phyloP scores from a whole-genome alignment of 2,113 vertebrate species.

The Lophius piscatorius region DNA sequence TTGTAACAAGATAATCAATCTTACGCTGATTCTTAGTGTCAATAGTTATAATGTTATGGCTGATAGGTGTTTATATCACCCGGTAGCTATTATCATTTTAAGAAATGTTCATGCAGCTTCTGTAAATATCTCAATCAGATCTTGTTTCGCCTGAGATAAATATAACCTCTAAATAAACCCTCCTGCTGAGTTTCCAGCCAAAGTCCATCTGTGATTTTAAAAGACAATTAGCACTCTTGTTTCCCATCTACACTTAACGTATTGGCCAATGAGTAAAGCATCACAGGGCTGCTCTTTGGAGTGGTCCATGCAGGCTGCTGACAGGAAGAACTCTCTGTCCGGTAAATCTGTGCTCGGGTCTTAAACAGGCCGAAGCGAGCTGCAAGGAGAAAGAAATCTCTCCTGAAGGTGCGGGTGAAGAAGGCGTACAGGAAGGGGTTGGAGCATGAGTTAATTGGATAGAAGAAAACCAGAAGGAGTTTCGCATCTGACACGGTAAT shows the following conservation, averaged over 20 bases:
- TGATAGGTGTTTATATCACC: too few species aligned
- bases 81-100: too few species aligned
- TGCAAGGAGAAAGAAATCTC: slow-evolving; percentile 91
- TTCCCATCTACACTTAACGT: slow-evolving; percentile 50
- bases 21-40: too few species aligned
- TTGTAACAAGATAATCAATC: too few species aligned
- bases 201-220: too few species aligned
- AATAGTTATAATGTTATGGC: too few species aligned
- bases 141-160: neutral
- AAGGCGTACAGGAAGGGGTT: slow-evolving; percentile 98
- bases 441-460: slow-evolving; percentile 96
- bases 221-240: slow-evolving; percentile 36
- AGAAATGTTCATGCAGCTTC: neutral
- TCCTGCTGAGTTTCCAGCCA: neutral
- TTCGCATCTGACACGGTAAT: slow-evolving; percentile 95
- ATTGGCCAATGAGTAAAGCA: slow-evolving; percentile 82
- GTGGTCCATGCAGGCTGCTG: slow-evolving; percentile 83
- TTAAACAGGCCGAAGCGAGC: slow-evolving; percentile 92
- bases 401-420: slow-evolving; percentile 93
- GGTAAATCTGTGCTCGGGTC: slow-evolving; percentile 89
- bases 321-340: slow-evolving; percentile 88
- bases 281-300: slow-evolving; percentile 78
- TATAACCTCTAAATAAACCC: neutral
- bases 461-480: slow-evolving; percentile 94
- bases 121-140: neutral